phyloP scores from a whole-genome alignment of 2,888 invertebrate genomes.

The Saturnia pavonia region DNA sequence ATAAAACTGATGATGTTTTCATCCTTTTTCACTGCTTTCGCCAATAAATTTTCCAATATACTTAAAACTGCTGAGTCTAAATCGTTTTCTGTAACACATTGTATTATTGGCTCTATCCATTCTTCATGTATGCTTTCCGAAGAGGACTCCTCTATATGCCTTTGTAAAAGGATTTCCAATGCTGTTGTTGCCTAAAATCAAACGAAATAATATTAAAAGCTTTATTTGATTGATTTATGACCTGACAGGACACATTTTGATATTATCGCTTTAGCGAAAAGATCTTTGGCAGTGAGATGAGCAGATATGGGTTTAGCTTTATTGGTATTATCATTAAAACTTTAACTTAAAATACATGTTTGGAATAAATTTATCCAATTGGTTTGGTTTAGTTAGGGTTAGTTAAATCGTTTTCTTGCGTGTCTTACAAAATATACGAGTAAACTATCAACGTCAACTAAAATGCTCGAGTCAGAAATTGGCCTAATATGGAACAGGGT shows the following conservation, averaged over 20 bases:
- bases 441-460: too few species aligned
- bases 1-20: slow-evolving; percentile 44
- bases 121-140: slow-evolving; percentile 29
- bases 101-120: slow-evolving; percentile 48
- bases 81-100: slow-evolving; percentile 27
- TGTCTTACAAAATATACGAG: too few species aligned
- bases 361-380: too few species aligned
- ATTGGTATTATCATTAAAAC: background rate
- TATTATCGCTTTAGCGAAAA: background rate
- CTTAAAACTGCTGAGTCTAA: slow-evolving; percentile 42
- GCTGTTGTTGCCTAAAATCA: slow-evolving; percentile 50
- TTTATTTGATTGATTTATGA: background rate
- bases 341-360: background rate
- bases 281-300: too few species aligned
- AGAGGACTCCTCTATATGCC: slow-evolving; percentile 34
- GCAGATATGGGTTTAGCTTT: too few species aligned
- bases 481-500: background rate
- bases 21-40: slow-evolving; percentile 45
- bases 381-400: too few species aligned
- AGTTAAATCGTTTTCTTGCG: too few species aligned
- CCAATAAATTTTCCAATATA: slow-evolving; percentile 52
- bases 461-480: background rate
- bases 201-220: background rate
- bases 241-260: too few species aligned
- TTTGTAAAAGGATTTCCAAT: slow-evolving; percentile 48